These are phyloP conservation scores for Caenorhabditis remanei DNA, from an alignment of 1,140 invertebrate genomes.

Conservation along the genomic window DNA sequence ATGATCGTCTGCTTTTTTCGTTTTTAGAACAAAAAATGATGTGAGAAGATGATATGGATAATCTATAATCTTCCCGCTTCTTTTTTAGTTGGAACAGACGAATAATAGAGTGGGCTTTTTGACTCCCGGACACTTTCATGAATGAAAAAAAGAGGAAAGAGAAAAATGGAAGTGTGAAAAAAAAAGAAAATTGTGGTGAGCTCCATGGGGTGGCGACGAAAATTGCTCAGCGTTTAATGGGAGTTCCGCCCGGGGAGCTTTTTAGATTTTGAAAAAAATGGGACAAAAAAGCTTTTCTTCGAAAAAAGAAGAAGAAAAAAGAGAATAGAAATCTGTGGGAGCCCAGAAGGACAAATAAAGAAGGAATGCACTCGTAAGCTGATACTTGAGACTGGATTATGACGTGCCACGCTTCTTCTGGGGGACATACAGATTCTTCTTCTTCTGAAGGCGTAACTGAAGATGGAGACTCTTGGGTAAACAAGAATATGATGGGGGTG, in stretches of 20 bases:
- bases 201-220: neutral
- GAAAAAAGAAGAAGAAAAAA: neutral
- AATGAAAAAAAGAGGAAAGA: neutral
- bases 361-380: slow-evolving; percentile 33
- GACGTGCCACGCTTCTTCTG: slow-evolving; percentile 10
- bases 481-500: neutral
- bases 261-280: neutral
- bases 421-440: neutral
- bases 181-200: too few species aligned
- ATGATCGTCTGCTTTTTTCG: slow-evolving; percentile 2
- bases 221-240: slow-evolving; percentile 29
- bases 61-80: neutral
- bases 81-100: neutral
- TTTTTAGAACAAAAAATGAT: neutral
- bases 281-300: slow-evolving; percentile 2
- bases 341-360: slow-evolving; percentile 40
- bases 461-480: neutral
- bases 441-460: neutral
- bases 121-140: neutral
- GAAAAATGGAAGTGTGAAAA: neutral
- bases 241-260: neutral
- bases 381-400: slow-evolving; percentile 51
- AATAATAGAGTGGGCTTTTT: neutral
- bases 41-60: slow-evolving; percentile 11
- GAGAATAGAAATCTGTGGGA: slow-evolving; percentile 27